Evolutionary conservation across 2,113 vertebrate genomes (phyloP).

Genomic region (Oreochromis niloticus): DNA sequence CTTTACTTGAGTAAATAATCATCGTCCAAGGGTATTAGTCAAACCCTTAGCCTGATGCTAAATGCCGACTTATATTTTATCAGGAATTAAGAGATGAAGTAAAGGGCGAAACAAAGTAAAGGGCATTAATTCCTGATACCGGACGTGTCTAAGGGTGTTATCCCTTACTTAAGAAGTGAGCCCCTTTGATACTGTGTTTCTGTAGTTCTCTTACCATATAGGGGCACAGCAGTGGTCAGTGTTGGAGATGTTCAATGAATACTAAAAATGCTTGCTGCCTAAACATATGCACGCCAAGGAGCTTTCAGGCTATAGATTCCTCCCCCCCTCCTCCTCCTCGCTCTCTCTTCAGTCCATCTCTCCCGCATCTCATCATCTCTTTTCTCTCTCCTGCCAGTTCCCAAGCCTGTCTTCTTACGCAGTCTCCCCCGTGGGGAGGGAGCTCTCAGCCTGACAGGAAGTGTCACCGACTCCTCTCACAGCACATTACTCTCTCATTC

Average conservation of each 20-base stretch:
- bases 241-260: neutral
- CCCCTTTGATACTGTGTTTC: neutral
- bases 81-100: neutral
- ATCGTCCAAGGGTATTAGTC: neutral
- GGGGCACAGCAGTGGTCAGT: neutral
- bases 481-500: constrained; percentile 10
- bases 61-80: neutral
- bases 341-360: neutral
- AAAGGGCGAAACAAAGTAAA: neutral
- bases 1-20: neutral
- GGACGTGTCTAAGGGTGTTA: neutral
- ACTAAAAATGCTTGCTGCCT: neutral
- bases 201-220: neutral
- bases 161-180: neutral
- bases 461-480: constrained; percentile 30
- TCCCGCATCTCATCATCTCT: neutral
- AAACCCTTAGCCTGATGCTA: neutral
- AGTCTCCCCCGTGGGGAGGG: constrained; percentile 6
- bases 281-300: constrained; percentile 5
- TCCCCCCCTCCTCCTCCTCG: neutral
- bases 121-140: neutral
- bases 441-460: constrained; percentile 7
- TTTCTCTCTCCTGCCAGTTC: neutral
- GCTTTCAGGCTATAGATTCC: neutral
- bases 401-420: constrained; percentile 13